Conservation (phyloP, 2,888 invertebrate species). For the Cantharis nigra region DNA sequence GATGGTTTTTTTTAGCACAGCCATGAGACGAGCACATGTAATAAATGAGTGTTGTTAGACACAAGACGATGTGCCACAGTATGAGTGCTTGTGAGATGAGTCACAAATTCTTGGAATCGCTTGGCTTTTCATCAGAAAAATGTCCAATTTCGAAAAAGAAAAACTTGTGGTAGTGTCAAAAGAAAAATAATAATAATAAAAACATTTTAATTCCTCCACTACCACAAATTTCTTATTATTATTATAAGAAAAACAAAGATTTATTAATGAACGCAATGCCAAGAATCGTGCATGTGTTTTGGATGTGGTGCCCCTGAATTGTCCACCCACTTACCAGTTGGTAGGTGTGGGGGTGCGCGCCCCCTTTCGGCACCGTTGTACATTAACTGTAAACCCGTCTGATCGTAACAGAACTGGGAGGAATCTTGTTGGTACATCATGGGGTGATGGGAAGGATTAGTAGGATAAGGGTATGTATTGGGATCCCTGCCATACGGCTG, state of each 20-base stretch:
- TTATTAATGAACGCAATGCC: slow-evolving; percentile 20
- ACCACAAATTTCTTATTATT: background rate
- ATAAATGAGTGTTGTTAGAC: slow-evolving; percentile 54
- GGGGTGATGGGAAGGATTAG: slow-evolving; percentile 58
- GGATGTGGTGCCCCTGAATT: slow-evolving; percentile 35
- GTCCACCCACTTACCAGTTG: slow-evolving; percentile 57
- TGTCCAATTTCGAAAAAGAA: background rate
- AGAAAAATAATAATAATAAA: no score
- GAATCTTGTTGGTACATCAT: slow-evolving; percentile 59
- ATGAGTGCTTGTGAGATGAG: slow-evolving; percentile 48
- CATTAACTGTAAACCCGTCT: slow-evolving; percentile 57
- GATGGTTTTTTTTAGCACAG: slow-evolving; percentile 53
- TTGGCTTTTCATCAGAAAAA: background rate
- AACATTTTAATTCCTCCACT: background rate
- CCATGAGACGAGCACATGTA: slow-evolving; percentile 55
- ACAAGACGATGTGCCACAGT: slow-evolving; percentile 50
- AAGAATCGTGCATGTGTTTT: slow-evolving; percentile 33
- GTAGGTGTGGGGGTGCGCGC: slow-evolving; percentile 54
- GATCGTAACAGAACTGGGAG: slow-evolving; percentile 66
- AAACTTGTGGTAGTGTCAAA: background rate
- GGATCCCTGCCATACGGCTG: slow-evolving; percentile 60
- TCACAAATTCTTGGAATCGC: slow-evolving; percentile 23
- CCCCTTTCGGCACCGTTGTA: slow-evolving; percentile 56
- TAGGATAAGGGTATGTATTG: slow-evolving; percentile 52
- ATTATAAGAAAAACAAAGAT: background rate